Conservation (phyloP, 2,797 vertebrate species). For the Pipistrellus kuhlii region DNA sequence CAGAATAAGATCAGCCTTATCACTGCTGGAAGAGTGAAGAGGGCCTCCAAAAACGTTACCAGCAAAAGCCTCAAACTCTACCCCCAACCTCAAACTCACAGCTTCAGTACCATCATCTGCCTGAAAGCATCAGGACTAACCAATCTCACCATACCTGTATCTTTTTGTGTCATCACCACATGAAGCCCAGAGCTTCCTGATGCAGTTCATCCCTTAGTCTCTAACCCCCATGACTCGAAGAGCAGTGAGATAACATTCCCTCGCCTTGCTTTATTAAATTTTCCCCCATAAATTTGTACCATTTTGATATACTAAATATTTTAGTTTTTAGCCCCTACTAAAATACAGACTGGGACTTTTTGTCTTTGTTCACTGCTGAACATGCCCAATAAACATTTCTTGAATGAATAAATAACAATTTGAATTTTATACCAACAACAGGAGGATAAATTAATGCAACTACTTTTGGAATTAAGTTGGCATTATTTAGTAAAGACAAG, state of each 20-base stretch:
- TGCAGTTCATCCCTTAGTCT: neutral
- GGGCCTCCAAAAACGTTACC: neutral
- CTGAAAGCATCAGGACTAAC: neutral
- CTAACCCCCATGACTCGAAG: neutral
- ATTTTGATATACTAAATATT: conserved; percentile 1
- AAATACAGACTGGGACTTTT: neutral
- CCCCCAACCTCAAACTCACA: neutral
- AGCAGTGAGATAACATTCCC: neutral
- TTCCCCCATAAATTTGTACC: neutral
- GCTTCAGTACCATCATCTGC: neutral
- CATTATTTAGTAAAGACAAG: conserved; percentile 38
- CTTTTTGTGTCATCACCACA: neutral
- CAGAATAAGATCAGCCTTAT: neutral
- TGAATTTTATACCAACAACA: neutral
- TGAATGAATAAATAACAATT: neutral
- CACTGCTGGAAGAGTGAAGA: neutral
- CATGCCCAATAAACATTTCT: neutral
- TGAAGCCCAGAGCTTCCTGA: neutral
- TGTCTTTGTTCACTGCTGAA: neutral
- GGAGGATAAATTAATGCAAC: neutral
- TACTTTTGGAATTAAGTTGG: conserved; percentile 33
- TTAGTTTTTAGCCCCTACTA: neutral
- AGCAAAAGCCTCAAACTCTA: neutral
- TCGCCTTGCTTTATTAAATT: neutral
- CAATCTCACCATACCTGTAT: neutral